phyloP scores from a whole-genome alignment of 64 coral and sea anemone genomes.

The Stylophora pistillata region DNA sequence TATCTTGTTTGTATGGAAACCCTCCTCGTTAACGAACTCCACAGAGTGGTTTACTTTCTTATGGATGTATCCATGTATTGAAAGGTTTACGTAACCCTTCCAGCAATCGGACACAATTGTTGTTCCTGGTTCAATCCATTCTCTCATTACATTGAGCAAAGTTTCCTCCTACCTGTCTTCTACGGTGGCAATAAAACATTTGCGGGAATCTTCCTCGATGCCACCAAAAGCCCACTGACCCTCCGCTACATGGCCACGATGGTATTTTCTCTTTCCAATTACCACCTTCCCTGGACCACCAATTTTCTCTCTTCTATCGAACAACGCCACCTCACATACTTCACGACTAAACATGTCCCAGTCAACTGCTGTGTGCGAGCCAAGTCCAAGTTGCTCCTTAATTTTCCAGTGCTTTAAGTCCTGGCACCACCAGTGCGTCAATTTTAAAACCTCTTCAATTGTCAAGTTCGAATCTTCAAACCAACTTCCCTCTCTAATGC shows the following conservation, averaged over 20 bases:
- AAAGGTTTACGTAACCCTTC: constrained; percentile 47
- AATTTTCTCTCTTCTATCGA: constrained; percentile 7
- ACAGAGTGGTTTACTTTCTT: no score
- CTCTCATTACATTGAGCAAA: constrained; percentile 33
- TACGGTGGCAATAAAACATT: constrained; percentile 39
- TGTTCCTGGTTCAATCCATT: constrained; percentile 55
- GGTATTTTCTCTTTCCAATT: constrained; percentile 47
- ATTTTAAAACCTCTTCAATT: no score
- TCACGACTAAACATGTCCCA: no score
- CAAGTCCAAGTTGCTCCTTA: constrained; percentile 24
- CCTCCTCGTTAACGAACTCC: constrained; percentile 36
- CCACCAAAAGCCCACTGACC: constrained; percentile 52
- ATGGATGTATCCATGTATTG: constrained; percentile 44
- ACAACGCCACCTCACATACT: no score
- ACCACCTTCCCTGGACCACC: constrained; percentile 32
- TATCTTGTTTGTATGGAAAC: constrained; percentile 42
- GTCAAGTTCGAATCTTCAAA: constrained; percentile 41
- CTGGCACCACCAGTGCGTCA: no score
- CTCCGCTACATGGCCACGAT: constrained; percentile 31
- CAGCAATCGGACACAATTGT: constrained; percentile 52
- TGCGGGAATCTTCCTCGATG: constrained; percentile 37
- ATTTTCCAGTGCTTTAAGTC: constrained; percentile 33
- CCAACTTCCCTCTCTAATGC: constrained; percentile 59
- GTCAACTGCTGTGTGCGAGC: no score
- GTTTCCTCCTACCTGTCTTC: constrained; percentile 22